Base-by-base conservation (phyloP, 2,888 invertebrate species). In the Drosophila gaucha region DNA sequence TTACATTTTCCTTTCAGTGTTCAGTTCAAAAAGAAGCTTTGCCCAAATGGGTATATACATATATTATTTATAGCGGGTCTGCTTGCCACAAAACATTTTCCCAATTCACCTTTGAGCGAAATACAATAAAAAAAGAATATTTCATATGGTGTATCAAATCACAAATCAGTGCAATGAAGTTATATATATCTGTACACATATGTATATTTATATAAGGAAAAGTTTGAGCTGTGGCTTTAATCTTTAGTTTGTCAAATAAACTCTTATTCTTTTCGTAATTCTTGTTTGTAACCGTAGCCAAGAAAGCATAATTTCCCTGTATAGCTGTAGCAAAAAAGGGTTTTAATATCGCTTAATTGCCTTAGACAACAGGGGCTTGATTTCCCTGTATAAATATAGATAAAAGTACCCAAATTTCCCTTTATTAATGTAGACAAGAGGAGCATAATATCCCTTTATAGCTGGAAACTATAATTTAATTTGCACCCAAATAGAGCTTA, bases 1-100 rank as follows among this genome's bases (percentile, higher is more conserved):
- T 54, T 24, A 54, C 43, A 54, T 54, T 44, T 35, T 18, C 33
- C 5, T 33, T 44, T 26, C 14, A 33, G 24, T 50, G 26, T 44
- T 31, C 14, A 6, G 24, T 10, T 24, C 10, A 26, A 26, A 30
- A 54, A 44, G 44, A 31, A 54, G 44, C 44, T 54, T 54, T 54
- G 24, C 33, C 33, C 44, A 39, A 44, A 44, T 54, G 54, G 24
- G 18, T 18, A 24, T 9, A 44, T n/a, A 18, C 9, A 33, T 6
- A 18, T 18, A 10, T 54, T 44, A 54, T 54, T 54, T 54, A 54
- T 44, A 18, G n/a, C 5, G 12, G 20, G 10, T 22, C 28, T 30
- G 18, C 8, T 20, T 6, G n/a, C n/a, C 20, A 12, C 50, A n/a
- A 6, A 38, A 12, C 14, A 28, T 41, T 51, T 36, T 18, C 38